These are phyloP conservation scores for Eurystomus glaucurus DNA, from an alignment of 2,797 vertebrate genomes.

Conservation along the genomic window DNA sequence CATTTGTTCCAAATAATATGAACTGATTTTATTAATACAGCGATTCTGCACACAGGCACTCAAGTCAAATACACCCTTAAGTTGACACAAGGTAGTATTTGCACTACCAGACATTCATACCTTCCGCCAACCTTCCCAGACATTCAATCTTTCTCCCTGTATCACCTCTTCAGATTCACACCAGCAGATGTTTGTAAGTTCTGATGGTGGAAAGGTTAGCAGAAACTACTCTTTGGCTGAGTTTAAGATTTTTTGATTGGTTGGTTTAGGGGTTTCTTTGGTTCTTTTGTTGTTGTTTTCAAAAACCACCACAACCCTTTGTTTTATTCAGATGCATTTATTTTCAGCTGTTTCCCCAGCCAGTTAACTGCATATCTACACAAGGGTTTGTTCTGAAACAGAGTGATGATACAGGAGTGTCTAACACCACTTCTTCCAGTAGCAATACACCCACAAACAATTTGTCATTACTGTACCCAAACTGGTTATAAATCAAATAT, in stretches of 20 bases:
- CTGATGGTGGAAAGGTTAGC: neutral
- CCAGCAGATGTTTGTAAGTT: neutral
- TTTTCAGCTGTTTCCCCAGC: neutral
- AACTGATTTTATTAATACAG: neutral
- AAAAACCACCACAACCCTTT: too few species aligned
- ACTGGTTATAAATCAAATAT: slow-evolving; percentile 15
- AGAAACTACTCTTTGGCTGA: neutral
- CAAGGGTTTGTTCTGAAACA: neutral
- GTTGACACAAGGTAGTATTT: neutral
- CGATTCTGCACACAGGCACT: neutral
- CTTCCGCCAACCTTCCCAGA: neutral
- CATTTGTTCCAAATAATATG: neutral
- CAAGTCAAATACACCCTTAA: neutral
- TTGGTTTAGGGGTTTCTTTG: neutral
- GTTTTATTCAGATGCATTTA: neutral
- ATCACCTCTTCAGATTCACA: neutral
- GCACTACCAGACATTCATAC: neutral
- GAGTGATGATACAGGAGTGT: neutral
- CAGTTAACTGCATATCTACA: neutral
- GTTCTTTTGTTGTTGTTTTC: too few species aligned
- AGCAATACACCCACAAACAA: neutral
- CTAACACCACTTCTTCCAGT: neutral
- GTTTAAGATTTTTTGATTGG: neutral
- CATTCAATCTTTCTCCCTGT: neutral
- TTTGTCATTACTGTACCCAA: neutral